Evolutionary conservation across 2,888 invertebrate genomes (phyloP).

Genomic region (Nasonovia ribisnigri): DNA sequence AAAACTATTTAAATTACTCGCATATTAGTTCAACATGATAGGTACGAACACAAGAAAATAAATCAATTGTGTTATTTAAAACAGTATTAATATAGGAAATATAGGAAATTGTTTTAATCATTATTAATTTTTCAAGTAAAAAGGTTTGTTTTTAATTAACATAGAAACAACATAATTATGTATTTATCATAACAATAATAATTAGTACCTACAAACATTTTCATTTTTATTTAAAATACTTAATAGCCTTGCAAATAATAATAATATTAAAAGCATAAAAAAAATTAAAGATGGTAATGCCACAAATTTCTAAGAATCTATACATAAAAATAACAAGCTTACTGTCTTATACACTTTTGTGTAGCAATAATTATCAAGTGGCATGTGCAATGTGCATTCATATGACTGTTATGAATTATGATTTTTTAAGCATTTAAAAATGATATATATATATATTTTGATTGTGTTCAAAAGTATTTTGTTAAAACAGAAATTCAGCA

Average conservation of each 20-base stretch:
- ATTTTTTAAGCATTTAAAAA: background rate
- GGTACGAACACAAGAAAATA: background rate
- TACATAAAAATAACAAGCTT: background rate
- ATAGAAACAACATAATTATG: too few relatives aligned
- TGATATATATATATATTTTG: background rate
- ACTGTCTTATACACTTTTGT: background rate
- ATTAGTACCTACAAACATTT: too few relatives aligned
- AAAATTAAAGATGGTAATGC: too few relatives aligned
- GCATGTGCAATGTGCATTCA: background rate
- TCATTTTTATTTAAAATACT: too few relatives aligned
- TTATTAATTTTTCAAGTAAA: background rate
- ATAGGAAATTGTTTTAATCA: background rate
- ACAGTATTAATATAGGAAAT: background rate
- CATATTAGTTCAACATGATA: too few relatives aligned
- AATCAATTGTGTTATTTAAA: background rate
- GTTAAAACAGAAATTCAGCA: background rate
- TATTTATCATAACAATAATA: too few relatives aligned
- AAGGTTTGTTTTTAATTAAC: too few relatives aligned
- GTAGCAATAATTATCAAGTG: background rate
- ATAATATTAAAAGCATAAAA: too few relatives aligned
- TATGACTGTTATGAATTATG: background rate
- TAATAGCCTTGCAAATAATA: too few relatives aligned
- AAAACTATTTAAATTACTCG: background rate
- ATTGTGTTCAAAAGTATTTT: background rate
- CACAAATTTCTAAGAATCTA: too few relatives aligned